These are phyloP conservation scores for Andrena bucephala DNA, from an alignment of 2,888 invertebrate species.

Conservation along the genomic window DNA sequence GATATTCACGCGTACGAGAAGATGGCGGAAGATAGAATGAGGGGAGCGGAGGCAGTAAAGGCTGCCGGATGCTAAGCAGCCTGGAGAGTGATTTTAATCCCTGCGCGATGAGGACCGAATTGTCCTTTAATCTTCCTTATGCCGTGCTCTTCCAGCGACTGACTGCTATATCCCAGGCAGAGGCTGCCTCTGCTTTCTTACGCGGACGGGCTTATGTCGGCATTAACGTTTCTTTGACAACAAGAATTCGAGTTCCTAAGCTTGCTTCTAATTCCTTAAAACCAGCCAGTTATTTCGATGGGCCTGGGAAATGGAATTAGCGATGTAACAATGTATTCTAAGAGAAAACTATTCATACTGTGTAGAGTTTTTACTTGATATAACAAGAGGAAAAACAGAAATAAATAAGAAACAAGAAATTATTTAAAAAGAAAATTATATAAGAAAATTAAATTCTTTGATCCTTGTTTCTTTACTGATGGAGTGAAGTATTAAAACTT, in stretches of 20 bases:
- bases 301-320: no score
- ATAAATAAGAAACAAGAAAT: no score
- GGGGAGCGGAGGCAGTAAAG: conserved; percentile 12
- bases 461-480: no score
- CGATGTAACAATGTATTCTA: no score
- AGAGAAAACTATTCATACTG: no score
- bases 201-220: conserved; percentile 2
- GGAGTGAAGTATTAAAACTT: no score
- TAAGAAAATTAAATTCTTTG: no score
- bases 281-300: background rate
- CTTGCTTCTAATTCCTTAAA: background rate
- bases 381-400: no score
- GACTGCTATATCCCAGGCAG: conserved; percentile 32
- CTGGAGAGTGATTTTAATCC: conserved; percentile 67
- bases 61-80: conserved; percentile 29
- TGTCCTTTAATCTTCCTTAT: conserved; percentile 71
- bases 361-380: no score
- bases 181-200: conserved; percentile 41
- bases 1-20: conserved; percentile 5
- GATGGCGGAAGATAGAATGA: background rate
- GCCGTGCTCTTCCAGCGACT: conserved; percentile 38
- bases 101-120: conserved; percentile 64
- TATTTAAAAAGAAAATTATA: no score
- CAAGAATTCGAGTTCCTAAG: background rate
- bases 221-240: background rate